A percentile compares a stretch with the other conserved stretches of the same genome.
These are phyloP conservation scores for Trissolcus basalis DNA, from an alignment of 1,140 invertebrate species.

Conservation along the genomic window DNA sequence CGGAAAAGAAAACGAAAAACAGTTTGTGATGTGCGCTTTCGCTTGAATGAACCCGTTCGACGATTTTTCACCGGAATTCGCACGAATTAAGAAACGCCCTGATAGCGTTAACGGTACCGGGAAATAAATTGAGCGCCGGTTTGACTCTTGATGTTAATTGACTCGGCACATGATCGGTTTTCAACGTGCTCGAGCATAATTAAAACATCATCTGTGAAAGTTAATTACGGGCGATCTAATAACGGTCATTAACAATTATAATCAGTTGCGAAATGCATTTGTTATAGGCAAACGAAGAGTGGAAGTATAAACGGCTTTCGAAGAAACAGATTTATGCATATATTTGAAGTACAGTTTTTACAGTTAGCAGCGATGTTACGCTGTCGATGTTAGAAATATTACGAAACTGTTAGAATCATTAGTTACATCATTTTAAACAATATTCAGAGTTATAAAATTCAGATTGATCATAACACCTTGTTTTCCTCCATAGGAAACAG, in stretches of 20 bases:
- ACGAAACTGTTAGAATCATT: too few relatives aligned
- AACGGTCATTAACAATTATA: conserved; percentile 47
- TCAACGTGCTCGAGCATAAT: conserved; percentile 15
- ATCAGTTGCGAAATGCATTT: conserved; percentile 32
- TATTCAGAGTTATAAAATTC: neutral
- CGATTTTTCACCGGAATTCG: conserved; percentile 24
- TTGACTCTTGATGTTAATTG: neutral
- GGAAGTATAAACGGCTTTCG: conserved; percentile 31
- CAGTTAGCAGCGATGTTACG: conserved; percentile 30
- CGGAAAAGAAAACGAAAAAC: neutral
- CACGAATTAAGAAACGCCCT: conserved; percentile 24
- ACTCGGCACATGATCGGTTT: too few relatives aligned
- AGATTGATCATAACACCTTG: neutral
- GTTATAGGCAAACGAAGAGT: conserved; percentile 5
- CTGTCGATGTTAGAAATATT: neutral
- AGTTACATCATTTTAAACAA: neutral
- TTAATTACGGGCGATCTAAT: conserved; percentile 40
- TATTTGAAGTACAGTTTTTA: conserved; percentile 40
- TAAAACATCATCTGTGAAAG: conserved; percentile 45
- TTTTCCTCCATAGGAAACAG: too few relatives aligned
- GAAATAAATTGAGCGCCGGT: conserved; percentile 24
- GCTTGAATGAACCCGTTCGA: conserved; percentile 10
- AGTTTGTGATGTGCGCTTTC: neutral
- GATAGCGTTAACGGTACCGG: conserved; percentile 40
- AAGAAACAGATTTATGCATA: conserved; percentile 45